Evolutionary conservation across 2,113 vertebrate genomes (phyloP), one percentile per base, ranked within the genome.

Genomic region (Xyliphius kryptos): DNA sequence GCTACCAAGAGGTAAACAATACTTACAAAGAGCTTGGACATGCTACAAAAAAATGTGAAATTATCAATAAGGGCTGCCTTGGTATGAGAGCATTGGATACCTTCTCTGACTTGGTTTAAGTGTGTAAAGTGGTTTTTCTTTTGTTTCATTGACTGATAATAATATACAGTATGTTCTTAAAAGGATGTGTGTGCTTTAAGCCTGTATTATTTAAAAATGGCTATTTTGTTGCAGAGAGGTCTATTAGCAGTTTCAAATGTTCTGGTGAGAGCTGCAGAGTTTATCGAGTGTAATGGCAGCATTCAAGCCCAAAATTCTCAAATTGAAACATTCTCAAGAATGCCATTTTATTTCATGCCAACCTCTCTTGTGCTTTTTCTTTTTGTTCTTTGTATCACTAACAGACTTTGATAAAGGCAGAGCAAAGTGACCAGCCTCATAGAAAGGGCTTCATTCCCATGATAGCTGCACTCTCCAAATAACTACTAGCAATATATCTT

Each of bases 321-420:
- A n/a, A n/a, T n/a, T n/a, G n/a, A n/a, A n/a, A n/a, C n/a, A n/a
- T n/a, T n/a, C 83, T 84, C 85, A 83, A 85, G 87, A 83, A 70
- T 79, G 56, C 76, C 78, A n/a, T 63, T 57, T 47, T 65, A 59
- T 74, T 73, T 69, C 66, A 55, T 50, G 67, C 58, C 74, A 76
- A 73, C 76, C 76, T 82, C 74, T 70, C 48, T 22, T 21, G 22
- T 32, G n/a, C n/a, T n/a, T n/a, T n/a, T n/a, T n/a, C n/a, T n/a
- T n/a, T n/a, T 81, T n/a, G n/a, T n/a, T n/a, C 21, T 77, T 76
- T 80, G 77, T 82, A 82, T 85, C 81, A 82, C 82, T 79, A 77
- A 77, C 73, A 81, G 81, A 82, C 81, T 86, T 87, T 85, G 79
- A 78, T 81, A 86, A 86, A 86, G 80, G 79, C 78, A 62, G 70